Percentiles rank a stretch among this genome's conserved stretches.
These are phyloP conservation scores for Pipistrellus pygmaeus DNA, from an alignment of 2,797 vertebrate species.

Conservation along the genomic window DNA sequence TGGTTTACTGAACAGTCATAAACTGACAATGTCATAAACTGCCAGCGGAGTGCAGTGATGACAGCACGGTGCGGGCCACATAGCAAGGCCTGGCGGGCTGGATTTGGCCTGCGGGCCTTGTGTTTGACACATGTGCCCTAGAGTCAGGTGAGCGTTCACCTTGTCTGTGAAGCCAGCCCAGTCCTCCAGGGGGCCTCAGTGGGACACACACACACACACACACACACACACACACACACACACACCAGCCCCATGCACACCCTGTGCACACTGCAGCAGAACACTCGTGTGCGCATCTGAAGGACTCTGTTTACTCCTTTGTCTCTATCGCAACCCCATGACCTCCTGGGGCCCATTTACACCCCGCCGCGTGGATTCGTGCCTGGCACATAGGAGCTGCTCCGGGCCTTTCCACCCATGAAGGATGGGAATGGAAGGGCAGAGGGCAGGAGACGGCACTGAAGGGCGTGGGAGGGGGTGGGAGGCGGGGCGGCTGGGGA, in stretches of 20 bases:
- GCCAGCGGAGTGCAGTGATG: too few species aligned
- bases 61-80: too few species aligned
- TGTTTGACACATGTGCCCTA: too few species aligned
- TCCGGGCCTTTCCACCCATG: not conserved
- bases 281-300: not conserved
- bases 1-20: too few species aligned
- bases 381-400: not conserved
- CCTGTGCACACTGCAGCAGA: rapidly evolving
- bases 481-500: not conserved
- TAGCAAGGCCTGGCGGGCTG: too few species aligned
- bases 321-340: not conserved
- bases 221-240: too few species aligned
- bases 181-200: not conserved
- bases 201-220: too few species aligned
- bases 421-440: not conserved
- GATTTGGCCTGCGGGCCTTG: too few species aligned
- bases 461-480: rapidly evolving
- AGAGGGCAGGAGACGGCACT: not conserved
- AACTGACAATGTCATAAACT: too few species aligned
- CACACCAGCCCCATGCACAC: rapidly evolving
- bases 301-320: not conserved
- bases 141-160: slow-evolving; percentile 49
- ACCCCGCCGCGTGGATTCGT: not conserved
- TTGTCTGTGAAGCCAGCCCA: not conserved
- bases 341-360: not conserved